Base-by-base conservation (phyloP, 2,113 vertebrate genomes). In the Oceanites oceanicus region DNA sequence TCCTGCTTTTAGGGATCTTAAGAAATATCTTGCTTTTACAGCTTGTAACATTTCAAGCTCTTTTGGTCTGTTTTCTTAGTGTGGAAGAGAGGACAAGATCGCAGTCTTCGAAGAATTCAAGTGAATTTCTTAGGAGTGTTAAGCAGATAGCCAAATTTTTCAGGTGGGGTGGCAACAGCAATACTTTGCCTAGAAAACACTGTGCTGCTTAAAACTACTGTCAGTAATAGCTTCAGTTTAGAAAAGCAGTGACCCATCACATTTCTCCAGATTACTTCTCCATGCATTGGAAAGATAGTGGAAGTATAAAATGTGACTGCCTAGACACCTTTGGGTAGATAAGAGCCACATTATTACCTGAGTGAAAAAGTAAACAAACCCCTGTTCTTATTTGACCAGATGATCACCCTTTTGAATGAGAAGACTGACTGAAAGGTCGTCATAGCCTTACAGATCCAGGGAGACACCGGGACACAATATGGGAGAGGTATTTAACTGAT, bases 401-500 rank as follows among this genome's bases (percentile, higher is more conserved):
- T 34, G 16, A 49, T 36, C 32, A 68, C 23, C 4, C 10, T 74
- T 82, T 34, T 86, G 66, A 50, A 73, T 73, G 9, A 71, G 32
- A 67, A 76, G 20, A 56, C 21, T 62, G 61, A 21, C 23, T 73
- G 53, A 56, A 53, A 40, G 27, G 29, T 38, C 15, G 29, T 40
- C 32, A 32, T 26, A 56, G 26, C 29, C 19, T 72, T 34, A 50
- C 18, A 62, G 59, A 61, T 9, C 11, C 13, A 82, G 52, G 13
- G 25, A 81, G 13, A 47, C 22, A 11, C 4, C 40, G 23, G 12
- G 22, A 27, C 0, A 2, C 4, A 2, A 61, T 36, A 13, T 32
- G 9, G 45, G 36, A 76, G 25, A 55, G 11, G 23, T 45, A 34
- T 47, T 38, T 66, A 19, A 30, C 17, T 61, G 40, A 34, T 32